Evolutionary conservation across 2,113 vertebrate species (phyloP).

Genomic region (Cyanoderma ruficeps): DNA sequence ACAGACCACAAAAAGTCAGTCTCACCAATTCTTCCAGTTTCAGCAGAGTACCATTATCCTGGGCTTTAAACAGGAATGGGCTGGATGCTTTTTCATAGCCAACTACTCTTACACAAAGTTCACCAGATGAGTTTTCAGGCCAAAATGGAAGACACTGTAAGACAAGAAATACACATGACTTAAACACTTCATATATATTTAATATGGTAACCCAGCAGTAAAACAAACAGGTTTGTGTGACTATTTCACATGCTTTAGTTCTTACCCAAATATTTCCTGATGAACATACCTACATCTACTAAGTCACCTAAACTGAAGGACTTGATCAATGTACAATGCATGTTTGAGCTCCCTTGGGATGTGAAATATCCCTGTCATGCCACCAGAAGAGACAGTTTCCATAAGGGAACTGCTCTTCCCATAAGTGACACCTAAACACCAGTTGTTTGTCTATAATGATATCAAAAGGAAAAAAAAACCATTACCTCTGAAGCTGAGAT

Average conservation of each 20-base stretch:
- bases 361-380: neutral
- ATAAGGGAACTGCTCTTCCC: neutral
- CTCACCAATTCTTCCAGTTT: slow-evolving; percentile 85
- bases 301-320: neutral
- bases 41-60: slow-evolving; percentile 92
- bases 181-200: accelerated
- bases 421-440: neutral
- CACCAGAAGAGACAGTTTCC: neutral
- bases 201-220: neutral
- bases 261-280: neutral
- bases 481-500: slow-evolving; percentile 85
- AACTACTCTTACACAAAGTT: slow-evolving; percentile 87
- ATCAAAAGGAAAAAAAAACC: neutral
- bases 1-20: neutral
- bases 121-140: slow-evolving; percentile 86
- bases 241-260: neutral
- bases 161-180: neutral
- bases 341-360: neutral
- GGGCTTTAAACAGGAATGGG: slow-evolving; percentile 85
- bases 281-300: neutral
- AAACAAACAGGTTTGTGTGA: neutral
- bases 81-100: slow-evolving; percentile 82
- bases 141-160: slow-evolving; percentile 92
- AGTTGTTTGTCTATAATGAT: neutral
- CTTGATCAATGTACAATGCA: neutral